Evolutionary conservation across 2,113 vertebrate genomes (phyloP).

Genomic region (Plecotus auritus): DNA sequence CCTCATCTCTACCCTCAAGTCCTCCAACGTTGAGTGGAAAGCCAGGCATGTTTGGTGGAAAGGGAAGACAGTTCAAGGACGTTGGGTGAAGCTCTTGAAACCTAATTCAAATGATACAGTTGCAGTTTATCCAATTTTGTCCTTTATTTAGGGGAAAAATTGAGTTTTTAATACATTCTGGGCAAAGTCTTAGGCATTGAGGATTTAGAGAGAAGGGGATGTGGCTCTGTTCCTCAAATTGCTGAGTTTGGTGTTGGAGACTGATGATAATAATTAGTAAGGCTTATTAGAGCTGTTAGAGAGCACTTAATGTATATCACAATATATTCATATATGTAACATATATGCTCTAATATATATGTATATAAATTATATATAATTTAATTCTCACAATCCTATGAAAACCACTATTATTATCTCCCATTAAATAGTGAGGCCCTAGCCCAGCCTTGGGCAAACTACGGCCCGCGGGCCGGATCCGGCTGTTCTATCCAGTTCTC

Average conservation of each 20-base stretch:
- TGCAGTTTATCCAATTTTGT: neutral
- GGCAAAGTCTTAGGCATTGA: neutral
- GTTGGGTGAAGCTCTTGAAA: neutral
- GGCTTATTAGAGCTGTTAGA: neutral
- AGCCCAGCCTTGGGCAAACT: no score
- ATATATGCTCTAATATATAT: neutral
- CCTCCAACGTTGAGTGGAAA: neutral
- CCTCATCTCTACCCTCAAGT: neutral
- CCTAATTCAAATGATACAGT: neutral
- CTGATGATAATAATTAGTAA: neutral
- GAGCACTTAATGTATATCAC: neutral
- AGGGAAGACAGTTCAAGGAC: neutral
- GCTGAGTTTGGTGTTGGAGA: neutral
- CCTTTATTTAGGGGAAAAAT: neutral
- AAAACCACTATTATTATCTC: neutral
- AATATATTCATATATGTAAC: neutral
- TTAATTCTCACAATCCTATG: neutral
- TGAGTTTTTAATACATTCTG: neutral
- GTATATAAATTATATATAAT: neutral
- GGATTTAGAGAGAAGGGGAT: neutral
- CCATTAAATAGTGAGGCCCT: neutral
- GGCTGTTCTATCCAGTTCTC: no score
- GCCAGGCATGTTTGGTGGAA: neutral
- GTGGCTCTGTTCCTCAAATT: neutral
- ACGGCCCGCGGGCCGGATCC: no score